These are phyloP conservation scores for Oriolus oriolus DNA, from an alignment of 2,113 vertebrate genomes.

Conservation along the genomic window DNA sequence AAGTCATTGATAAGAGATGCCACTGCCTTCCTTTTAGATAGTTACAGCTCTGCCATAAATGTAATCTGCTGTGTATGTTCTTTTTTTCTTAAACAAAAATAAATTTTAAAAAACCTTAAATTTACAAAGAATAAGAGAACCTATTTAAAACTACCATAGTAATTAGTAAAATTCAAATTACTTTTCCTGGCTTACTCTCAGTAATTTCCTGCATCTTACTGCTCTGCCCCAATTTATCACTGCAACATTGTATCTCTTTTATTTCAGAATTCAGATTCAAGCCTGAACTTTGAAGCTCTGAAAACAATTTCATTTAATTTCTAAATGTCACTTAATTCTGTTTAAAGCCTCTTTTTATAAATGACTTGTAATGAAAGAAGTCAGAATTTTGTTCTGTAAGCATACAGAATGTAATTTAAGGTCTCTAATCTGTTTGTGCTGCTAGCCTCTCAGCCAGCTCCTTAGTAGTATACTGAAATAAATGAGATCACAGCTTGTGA, in stretches of 20 bases:
- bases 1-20: background rate
- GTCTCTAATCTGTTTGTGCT: background rate
- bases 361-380: background rate
- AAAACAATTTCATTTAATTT: background rate
- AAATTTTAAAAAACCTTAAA: background rate
- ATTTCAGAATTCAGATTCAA: background rate
- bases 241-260: background rate
- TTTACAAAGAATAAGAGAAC: background rate
- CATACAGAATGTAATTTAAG: background rate
- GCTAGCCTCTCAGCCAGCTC: background rate
- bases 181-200: background rate
- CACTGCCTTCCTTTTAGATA: background rate
- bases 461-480: background rate
- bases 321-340: background rate
- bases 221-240: background rate
- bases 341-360: background rate
- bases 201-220: background rate
- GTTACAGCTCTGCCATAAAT: background rate
- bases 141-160: background rate
- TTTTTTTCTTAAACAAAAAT: background rate
- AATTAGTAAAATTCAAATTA: background rate
- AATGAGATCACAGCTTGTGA: background rate
- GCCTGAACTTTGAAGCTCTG: background rate
- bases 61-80: background rate
- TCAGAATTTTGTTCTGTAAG: background rate